phyloP scores from a whole-genome alignment of 2,797 vertebrate genomes.

The Sarcophilus harrisii region DNA sequence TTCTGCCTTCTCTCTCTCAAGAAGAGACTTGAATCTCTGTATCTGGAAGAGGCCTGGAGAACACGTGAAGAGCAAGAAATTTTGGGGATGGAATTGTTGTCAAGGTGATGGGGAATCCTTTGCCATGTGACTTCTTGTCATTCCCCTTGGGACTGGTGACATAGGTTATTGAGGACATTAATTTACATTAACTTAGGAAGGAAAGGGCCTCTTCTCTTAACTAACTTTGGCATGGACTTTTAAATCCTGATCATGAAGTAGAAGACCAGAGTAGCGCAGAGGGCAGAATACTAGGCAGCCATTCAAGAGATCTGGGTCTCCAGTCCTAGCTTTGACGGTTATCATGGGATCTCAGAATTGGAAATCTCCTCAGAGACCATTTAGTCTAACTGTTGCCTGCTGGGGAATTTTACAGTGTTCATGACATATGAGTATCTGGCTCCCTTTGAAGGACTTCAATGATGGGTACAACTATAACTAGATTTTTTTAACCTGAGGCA shows the following conservation, averaged over 20 bases:
- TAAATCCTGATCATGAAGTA: neutral
- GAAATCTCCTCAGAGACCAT: neutral
- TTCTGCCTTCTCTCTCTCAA: neutral
- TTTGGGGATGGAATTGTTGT: neutral
- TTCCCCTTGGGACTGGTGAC: neutral
- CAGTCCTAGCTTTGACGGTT: neutral
- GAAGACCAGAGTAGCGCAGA: neutral
- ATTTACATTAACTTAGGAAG: neutral
- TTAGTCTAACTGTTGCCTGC: neutral
- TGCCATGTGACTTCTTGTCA: neutral
- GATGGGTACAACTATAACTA: neutral
- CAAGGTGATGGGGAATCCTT: neutral
- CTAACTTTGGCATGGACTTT: neutral
- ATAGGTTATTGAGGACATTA: neutral
- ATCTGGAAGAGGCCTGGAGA: neutral
- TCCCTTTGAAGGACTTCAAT: neutral
- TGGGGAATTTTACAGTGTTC: neutral
- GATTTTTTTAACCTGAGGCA: neutral
- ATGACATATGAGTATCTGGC: neutral
- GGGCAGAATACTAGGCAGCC: neutral
- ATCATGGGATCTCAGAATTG: neutral
- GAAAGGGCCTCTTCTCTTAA: neutral
- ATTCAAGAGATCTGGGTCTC: neutral
- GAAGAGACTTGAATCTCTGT: neutral
- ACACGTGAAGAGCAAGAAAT: neutral